Percentiles rank a stretch among this genome's conserved stretches.
phyloP scores from a whole-genome alignment of 2,888 invertebrate species.

The Bhutanitis thaidina region DNA sequence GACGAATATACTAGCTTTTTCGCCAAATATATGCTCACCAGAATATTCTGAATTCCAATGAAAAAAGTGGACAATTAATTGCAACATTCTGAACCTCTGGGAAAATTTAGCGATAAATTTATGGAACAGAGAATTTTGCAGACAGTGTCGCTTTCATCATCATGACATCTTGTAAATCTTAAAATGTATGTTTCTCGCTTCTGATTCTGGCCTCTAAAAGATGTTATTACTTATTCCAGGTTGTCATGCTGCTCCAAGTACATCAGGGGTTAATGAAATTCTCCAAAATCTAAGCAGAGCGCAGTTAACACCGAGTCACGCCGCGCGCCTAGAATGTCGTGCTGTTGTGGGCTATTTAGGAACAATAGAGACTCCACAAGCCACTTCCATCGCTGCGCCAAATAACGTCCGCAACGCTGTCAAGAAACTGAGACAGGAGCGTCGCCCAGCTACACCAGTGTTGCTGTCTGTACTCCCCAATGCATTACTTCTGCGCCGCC shows the following conservation, averaged over 20 bases:
- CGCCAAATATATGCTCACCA: no score
- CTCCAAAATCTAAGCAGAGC: slow-evolving; percentile 61
- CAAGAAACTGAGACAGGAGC: slow-evolving; percentile 91
- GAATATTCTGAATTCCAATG: no score
- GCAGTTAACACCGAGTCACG: slow-evolving; percentile 62
- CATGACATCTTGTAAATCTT: no score
- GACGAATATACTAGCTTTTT: no score
- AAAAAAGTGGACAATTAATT: no score
- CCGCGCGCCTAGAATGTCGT: slow-evolving; percentile 84
- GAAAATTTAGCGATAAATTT: no score
- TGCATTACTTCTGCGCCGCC: slow-evolving; percentile 88
- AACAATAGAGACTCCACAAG: slow-evolving; percentile 96
- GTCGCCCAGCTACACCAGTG: slow-evolving; percentile 91
- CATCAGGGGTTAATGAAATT: slow-evolving; percentile 66
- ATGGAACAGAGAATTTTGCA: no score
- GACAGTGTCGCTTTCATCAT: no score
- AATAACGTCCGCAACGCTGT: slow-evolving; percentile 93
- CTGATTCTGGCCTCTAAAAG: no score
- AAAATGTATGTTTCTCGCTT: no score
- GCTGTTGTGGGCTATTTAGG: slow-evolving; percentile 96
- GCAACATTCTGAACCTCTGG: no score
- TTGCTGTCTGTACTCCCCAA: slow-evolving; percentile 91
- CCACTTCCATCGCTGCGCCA: slow-evolving; percentile 86
- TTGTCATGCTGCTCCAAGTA: slow-evolving; percentile 63
- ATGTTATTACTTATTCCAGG: slow-evolving; percentile 40